A percentile compares a stretch with the other conserved stretches of the same genome.
These are phyloP conservation scores for Chroicocephalus ridibundus DNA, from an alignment of 2,113 vertebrate genomes.

Conservation along the genomic window DNA sequence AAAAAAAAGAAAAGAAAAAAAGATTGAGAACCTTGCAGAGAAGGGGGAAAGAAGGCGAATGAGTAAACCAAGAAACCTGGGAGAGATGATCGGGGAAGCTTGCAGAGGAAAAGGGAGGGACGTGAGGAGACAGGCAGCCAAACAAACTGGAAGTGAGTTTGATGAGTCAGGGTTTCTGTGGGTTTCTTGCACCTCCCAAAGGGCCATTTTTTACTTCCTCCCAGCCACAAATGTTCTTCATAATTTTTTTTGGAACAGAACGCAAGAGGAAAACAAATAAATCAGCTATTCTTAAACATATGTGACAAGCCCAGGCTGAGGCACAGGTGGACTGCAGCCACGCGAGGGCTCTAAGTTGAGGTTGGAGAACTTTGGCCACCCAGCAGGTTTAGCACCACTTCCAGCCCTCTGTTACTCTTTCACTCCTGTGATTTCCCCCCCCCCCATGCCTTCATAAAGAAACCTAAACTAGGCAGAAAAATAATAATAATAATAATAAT, in stretches of 20 bases:
- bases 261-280: slow-evolving; percentile 12
- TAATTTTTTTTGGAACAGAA: slow-evolving; percentile 14
- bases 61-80: neutral
- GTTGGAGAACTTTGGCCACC: neutral
- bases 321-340: slow-evolving; percentile 1
- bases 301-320: neutral
- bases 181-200: slow-evolving; percentile 17
- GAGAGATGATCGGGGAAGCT: neutral
- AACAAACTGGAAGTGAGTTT: slow-evolving; percentile 19
- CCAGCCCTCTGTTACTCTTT: neutral
- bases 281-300: slow-evolving; percentile 19
- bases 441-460: neutral
- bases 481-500: too few species aligned
- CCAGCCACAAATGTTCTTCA: neutral
- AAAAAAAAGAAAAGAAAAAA: neutral
- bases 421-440: rapidly evolving
- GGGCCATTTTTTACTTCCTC: slow-evolving; percentile 3
- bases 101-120: neutral
- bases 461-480: neutral
- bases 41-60: neutral
- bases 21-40: neutral
- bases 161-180: slow-evolving; percentile 51
- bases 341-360: neutral
- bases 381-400: neutral
- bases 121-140: neutral